A percentile compares a stretch with the other conserved stretches of the same genome.
Evolutionary conservation across 1,140 invertebrate species (phyloP).

Genomic region (Heterodera schachtii): DNA sequence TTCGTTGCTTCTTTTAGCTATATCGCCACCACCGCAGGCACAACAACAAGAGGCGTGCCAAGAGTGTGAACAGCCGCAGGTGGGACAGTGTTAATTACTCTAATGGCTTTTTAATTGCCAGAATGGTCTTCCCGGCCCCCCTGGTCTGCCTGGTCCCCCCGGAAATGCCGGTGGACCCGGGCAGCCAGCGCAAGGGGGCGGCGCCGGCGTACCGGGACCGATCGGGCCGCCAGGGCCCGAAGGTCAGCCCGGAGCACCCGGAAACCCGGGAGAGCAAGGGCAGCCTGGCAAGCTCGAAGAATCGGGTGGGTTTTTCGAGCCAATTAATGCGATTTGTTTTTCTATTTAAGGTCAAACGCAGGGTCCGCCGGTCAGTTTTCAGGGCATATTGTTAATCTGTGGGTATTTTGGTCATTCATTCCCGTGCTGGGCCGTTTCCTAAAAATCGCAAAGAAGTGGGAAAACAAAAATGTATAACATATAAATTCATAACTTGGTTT

Average conservation of each 20-base stretch:
- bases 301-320: neutral
- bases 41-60: neutral
- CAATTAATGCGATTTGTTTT: no score
- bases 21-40: neutral
- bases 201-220: slow-evolving; percentile 22
- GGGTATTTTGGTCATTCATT: no score
- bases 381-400: no score
- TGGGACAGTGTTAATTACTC: neutral
- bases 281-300: neutral
- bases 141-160: slow-evolving; percentile 11
- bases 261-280: slow-evolving; percentile 28
- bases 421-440: no score
- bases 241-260: neutral
- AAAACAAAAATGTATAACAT: no score
- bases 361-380: no score
- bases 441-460: no score
- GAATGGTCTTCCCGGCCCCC: slow-evolving; percentile 38
- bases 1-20: neutral
- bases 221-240: slow-evolving; percentile 4
- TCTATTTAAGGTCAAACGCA: no score
- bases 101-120: neutral
- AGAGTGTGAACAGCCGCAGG: slow-evolving; percentile 2
- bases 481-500: no score
- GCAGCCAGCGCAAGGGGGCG: neutral
- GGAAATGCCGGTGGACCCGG: neutral